Percentiles rank a stretch among this genome's conserved stretches.
These are phyloP conservation scores for Oreonectes daqikongensis DNA, from an alignment of 2,797 vertebrate species.

Conservation along the genomic window DNA sequence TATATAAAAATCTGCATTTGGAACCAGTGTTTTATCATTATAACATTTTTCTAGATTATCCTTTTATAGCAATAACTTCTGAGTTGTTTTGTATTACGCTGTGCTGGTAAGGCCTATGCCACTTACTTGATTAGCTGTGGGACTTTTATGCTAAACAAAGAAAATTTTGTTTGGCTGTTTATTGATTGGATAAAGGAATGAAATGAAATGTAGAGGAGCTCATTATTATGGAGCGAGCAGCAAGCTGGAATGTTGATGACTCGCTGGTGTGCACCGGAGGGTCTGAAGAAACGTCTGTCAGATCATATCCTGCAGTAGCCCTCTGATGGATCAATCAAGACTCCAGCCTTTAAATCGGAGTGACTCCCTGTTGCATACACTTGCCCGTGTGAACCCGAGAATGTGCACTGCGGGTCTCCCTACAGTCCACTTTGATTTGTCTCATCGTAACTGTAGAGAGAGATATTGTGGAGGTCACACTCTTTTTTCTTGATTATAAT, in stretches of 20 bases:
- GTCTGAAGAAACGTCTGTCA: conserved; percentile 42
- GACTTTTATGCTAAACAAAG: conserved; percentile 25
- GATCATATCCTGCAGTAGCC: conserved; percentile 27
- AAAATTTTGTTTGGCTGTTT: conserved; percentile 12
- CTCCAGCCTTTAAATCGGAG: conserved; percentile 19
- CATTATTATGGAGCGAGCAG: conserved; percentile 37
- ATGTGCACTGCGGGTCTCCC: conserved; percentile 8
- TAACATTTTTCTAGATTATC: too few relatives aligned
- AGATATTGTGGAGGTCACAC: conserved; percentile 6
- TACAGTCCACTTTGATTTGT: conserved; percentile 36
- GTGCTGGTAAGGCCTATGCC: too few relatives aligned
- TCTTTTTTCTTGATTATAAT: too few relatives aligned
- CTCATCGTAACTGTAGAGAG: conserved; percentile 18
- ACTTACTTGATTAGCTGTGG: not conserved
- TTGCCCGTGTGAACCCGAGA: conserved; percentile 33
- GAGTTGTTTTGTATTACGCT: too few relatives aligned
- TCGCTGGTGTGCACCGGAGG: conserved; percentile 18
- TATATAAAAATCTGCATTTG: too few relatives aligned
- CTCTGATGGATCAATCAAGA: conserved; percentile 42
- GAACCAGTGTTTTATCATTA: too few relatives aligned
- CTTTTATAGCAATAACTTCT: too few relatives aligned
- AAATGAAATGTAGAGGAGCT: conserved; percentile 44
- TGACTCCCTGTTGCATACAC: conserved; percentile 35
- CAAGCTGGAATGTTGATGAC: conserved; percentile 33
- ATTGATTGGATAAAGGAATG: conserved; percentile 40